Base-by-base conservation (phyloP, 2,797 vertebrate genomes). In the Darevskia mixta region DNA sequence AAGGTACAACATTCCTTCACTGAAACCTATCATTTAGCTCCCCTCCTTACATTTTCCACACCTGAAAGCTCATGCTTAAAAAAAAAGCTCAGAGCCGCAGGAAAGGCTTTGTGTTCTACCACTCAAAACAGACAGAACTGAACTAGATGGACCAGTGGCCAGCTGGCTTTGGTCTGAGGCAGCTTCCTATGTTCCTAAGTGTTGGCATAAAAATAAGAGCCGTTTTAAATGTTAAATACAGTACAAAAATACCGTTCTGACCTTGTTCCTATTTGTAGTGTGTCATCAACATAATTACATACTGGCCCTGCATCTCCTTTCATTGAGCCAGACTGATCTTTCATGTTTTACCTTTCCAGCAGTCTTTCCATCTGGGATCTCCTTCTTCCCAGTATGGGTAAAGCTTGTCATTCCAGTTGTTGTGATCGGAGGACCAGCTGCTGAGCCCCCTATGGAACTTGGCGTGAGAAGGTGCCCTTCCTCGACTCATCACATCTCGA, bases 391-490 rank as follows among this genome's bases (percentile, higher is more conserved):
- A 96, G 61, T 97, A 94, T 17, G 98, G 98, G 92, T 99, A 99
- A 90, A 99, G 97, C 27, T 96, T 96, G 83, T 98, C 98, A 6
- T 99, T 95, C 99, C 99, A 99, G 0, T 96, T 94, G 66, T 97
- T 98, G 90, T 97, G 97, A 95, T 98, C 98, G 4, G 98, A 97
- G 87, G 95, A 96, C 99, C 99, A 99, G 84, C 98, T 98, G 27
- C 95, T 95, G 78, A 99, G 91, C 0, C 83, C 93, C 87, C 43
- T 94, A 87, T 94, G 92, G 87, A 92, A 83, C 29, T 85, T 87
- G 43, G 8, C 71, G 93, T 89, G 82, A 96, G 95, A 96, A 95
- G 86, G 79, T 75, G 76, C 79, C 45, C 11, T 93, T 88, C 97
- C 97, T 25, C 96, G 94, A 61, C 95, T 93, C 87, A 98, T 97